These are phyloP conservation scores for Trimorus sp. DNA, from an alignment of 2,888 invertebrate genomes.

Conservation along the genomic window DNA sequence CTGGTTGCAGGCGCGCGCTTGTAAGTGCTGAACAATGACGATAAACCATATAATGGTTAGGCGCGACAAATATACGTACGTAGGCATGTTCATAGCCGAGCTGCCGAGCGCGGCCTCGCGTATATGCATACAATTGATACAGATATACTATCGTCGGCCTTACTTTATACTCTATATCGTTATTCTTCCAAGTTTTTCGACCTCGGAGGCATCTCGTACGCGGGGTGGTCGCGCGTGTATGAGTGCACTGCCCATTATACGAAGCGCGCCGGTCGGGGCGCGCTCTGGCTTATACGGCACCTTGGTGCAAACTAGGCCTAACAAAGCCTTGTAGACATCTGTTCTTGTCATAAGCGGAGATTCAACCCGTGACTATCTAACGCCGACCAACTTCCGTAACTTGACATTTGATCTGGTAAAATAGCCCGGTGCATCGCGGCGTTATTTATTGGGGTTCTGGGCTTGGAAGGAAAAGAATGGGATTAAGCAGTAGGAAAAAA, in stretches of 20 bases:
- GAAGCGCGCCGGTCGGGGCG: slow-evolving; percentile 44
- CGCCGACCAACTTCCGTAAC: slow-evolving; percentile 53
- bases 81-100: slow-evolving; percentile 65
- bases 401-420: slow-evolving; percentile 59
- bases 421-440: slow-evolving; percentile 23
- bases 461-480: neutral
- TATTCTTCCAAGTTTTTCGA: slow-evolving; percentile 69
- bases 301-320: slow-evolving; percentile 78
- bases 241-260: slow-evolving; percentile 60
- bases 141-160: slow-evolving; percentile 80
- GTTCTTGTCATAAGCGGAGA: slow-evolving; percentile 80
- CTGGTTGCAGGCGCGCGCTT: slow-evolving; percentile 42
- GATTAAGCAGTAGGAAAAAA: no score
- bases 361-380: slow-evolving; percentile 72
- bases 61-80: slow-evolving; percentile 78
- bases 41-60: slow-evolving; percentile 79
- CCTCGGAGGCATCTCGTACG: slow-evolving; percentile 50
- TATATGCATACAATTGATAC: slow-evolving; percentile 82
- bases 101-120: slow-evolving; percentile 64
- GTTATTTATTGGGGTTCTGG: slow-evolving; percentile 29
- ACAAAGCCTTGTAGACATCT: slow-evolving; percentile 80
- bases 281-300: slow-evolving; percentile 76
- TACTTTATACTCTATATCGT: slow-evolving; percentile 71
- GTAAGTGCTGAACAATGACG: slow-evolving; percentile 77
- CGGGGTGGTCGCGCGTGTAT: slow-evolving; percentile 62